phyloP scores from a whole-genome alignment of 2,113 vertebrate genomes.

The Lamprologus ornatipinnis region DNA sequence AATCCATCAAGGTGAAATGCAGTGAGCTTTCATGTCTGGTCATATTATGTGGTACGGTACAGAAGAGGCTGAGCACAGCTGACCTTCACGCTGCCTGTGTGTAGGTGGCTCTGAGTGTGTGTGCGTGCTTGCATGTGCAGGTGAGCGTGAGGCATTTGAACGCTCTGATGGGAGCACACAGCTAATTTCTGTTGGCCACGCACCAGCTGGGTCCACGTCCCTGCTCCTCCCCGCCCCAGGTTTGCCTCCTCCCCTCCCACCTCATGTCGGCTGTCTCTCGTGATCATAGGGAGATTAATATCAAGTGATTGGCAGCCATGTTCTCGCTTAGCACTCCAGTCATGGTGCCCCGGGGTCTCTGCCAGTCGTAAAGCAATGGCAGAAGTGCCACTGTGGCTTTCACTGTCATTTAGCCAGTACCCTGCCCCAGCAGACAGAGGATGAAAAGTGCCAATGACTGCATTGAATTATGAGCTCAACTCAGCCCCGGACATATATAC shows the following conservation, averaged over 20 bases:
- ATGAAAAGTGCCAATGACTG: conserved; percentile 43
- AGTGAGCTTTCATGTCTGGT: neutral
- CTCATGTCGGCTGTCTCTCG: neutral
- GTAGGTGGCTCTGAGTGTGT: neutral
- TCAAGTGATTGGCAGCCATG: conserved; percentile 47
- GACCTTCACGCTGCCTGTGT: conserved; percentile 8
- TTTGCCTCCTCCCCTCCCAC: neutral
- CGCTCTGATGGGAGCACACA: neutral
- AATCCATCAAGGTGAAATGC: neutral
- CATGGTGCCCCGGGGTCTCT: conserved; percentile 28
- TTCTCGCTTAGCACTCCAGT: conserved; percentile 41
- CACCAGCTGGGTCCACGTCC: conserved; percentile 25
- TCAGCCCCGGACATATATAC: conserved; percentile 41
- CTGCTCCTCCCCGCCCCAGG: neutral
- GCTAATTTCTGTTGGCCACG: conserved; percentile 7
- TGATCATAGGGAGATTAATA: conserved; percentile 48
- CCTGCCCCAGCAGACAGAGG: conserved; percentile 27
- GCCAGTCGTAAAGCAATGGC: conserved; percentile 38
- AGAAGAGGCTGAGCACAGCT: neutral
- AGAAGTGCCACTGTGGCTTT: conserved; percentile 44
- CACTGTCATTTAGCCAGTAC: conserved; percentile 48
- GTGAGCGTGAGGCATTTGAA: neutral
- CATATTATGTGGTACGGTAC: neutral
- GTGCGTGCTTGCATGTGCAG: neutral
- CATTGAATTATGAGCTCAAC: conserved; percentile 45